Base-by-base conservation (phyloP, 2,797 vertebrate species). In the Natrix natrix region DNA sequence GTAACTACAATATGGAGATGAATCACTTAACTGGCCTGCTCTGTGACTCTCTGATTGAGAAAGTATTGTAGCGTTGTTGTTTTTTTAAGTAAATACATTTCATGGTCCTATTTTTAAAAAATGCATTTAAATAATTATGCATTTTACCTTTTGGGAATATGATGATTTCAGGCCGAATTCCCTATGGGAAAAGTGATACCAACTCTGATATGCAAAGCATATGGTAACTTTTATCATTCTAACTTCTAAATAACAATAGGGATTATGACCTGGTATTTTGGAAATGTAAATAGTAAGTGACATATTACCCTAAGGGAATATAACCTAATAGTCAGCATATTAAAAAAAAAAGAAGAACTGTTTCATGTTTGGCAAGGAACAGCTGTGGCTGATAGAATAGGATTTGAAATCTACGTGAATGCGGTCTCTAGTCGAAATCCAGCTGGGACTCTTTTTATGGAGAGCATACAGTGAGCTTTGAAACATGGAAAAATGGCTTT, bases 141-240 rank as follows among this genome's bases (percentile, higher is more conserved):
- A 98, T 98, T 98, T 98, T 97, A 98, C 97, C 97, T 97, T 93
- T 98, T 98, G 98, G 98, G 97, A 98, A 98, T 98, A 98, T 98
- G 97, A 96, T 97, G 97, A 98, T 97, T 98, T 98, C 97, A 97
- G 97, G 98, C 97, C 97, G 96, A 97, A 98, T 98, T 98, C 97
- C 98, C 98, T 98, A 98, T 98, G 98, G 98, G 97, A 98, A 98
- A 98, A 97, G 97, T 98, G 97, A 98, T 98, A 98, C 97, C 97
- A 98, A 97, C 98, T 98, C 98, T 98, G 97, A 98, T 98, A 98
- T 98, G 98, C 98, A 98, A 98, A 98, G 97, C 98, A 98, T 98
- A 98, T 97, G 97, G 97, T 98, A 98, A 98, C 97, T 98, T 69
- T 91, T 98, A 98, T 98, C 98, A 97, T 98, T 98, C 97, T 98